Evolutionary conservation across 2,888 invertebrate genomes (phyloP).

Genomic region (Ichneumoninae sp.): DNA sequence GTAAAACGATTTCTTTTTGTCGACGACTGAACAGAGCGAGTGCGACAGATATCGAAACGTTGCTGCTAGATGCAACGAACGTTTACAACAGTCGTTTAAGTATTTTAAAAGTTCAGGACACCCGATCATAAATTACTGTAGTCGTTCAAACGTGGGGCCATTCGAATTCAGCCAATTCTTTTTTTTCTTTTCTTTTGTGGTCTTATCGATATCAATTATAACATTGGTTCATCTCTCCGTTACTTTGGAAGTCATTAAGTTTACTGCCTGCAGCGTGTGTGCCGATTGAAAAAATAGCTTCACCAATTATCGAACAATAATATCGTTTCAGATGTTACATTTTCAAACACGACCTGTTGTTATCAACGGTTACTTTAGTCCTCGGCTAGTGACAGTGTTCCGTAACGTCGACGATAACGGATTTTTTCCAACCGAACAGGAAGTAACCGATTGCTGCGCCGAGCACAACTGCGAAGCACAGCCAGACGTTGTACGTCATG

Average conservation of each 20-base stretch:
- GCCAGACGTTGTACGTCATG: conserved; percentile 98
- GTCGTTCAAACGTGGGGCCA: background rate
- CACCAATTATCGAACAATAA: conserved; percentile 21
- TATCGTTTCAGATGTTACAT: conserved; percentile 10
- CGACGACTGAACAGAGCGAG: conserved; percentile 14
- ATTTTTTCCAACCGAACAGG: conserved; percentile 97
- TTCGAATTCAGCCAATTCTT: background rate
- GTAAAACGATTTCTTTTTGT: background rate
- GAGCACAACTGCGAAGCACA: conserved; percentile 94
- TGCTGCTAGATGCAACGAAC: background rate
- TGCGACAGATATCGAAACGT: conserved; percentile 1
- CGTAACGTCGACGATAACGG: conserved; percentile 96
- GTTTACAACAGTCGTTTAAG: background rate
- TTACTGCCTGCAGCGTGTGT: conserved; percentile 53
- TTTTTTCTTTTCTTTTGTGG: background rate
- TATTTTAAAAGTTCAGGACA: conserved; percentile 22
- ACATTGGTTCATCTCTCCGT: conserved; percentile 14
- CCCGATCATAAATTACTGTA: conserved; percentile 37
- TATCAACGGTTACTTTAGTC: background rate
- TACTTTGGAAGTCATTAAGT: conserved; percentile 59
- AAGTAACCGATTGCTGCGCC: conserved; percentile 97
- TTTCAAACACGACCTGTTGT: conserved; percentile 44
- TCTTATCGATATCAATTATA: conserved; percentile 3
- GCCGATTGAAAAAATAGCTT: conserved; percentile 49
- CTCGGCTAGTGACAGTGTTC: conserved; percentile 95